Percentiles rank a stretch among this genome's conserved stretches.
Conservation (phyloP, 2,888 invertebrate genomes). For the Spodoptera littoralis region DNA sequence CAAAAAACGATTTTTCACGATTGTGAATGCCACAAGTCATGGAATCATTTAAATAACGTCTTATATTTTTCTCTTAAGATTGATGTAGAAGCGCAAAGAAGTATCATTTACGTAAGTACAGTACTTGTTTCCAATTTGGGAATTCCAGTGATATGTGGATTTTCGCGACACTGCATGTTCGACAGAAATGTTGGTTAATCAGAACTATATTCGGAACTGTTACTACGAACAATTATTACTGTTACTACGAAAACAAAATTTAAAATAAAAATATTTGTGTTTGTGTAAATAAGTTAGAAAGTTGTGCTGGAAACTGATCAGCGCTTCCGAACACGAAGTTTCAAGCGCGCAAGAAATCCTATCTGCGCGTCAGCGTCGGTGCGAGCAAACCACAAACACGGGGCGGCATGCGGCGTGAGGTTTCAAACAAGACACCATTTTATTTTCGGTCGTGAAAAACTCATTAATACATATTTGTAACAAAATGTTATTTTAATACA, state of each 20-base stretch:
- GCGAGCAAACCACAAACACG: constrained; percentile 16
- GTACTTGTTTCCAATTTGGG: too few species aligned
- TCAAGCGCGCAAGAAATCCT: constrained; percentile 22
- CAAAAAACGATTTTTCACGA: background rate
- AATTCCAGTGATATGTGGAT: too few species aligned
- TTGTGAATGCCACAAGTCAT: background rate
- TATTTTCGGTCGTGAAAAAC: background rate
- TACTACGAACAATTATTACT: too few species aligned
- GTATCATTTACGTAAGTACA: too few species aligned
- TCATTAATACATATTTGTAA: too few species aligned
- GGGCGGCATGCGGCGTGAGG: background rate
- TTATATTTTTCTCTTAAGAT: background rate
- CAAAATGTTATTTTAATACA: too few species aligned
- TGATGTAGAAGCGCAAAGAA: too few species aligned
- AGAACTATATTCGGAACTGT: too few species aligned
- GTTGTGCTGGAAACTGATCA: constrained; percentile 7
- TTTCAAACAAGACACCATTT: background rate
- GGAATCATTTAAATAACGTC: too few species aligned
- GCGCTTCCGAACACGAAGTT: constrained; percentile 24
- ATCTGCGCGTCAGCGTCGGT: background rate
- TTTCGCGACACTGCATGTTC: too few species aligned
- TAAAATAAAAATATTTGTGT: constrained; percentile 4
- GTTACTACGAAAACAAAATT: background rate
- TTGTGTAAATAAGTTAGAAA: background rate
- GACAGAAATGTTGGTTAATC: too few species aligned